Conservation (phyloP, 2,888 invertebrate genomes). For the Calliphora vomitoria region DNA sequence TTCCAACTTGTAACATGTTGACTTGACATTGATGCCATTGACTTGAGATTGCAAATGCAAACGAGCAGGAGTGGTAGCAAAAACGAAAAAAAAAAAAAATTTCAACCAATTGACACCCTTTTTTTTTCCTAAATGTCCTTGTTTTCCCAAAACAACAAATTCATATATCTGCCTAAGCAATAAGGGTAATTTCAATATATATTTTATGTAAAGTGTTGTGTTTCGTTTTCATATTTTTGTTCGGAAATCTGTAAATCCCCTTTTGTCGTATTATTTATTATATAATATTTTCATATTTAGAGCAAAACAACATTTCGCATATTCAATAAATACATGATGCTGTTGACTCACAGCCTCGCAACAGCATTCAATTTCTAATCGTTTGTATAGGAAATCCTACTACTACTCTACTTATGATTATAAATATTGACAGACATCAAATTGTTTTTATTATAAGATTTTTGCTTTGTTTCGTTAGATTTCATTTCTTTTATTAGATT, state of each 20-base stretch:
- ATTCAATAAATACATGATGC: slow-evolving; percentile 66
- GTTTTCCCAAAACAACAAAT: not conserved
- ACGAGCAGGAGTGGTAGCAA: slow-evolving; percentile 30
- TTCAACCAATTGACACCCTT: slow-evolving; percentile 76
- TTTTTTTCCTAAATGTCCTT: slow-evolving; percentile 42
- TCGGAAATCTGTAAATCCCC: slow-evolving; percentile 37
- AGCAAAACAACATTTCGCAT: slow-evolving; percentile 71
- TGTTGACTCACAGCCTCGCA: slow-evolving; percentile 45
- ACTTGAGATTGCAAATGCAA: slow-evolving; percentile 47
- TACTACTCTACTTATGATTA: slow-evolving; percentile 20
- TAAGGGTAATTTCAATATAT: slow-evolving; percentile 75
- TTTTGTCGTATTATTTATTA: slow-evolving; percentile 60
- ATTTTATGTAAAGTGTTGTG: slow-evolving; percentile 38
- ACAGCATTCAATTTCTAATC: slow-evolving; percentile 16
- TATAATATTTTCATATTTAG: slow-evolving; percentile 60
- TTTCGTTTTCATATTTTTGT: slow-evolving; percentile 6
- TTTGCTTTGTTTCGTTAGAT: not conserved
- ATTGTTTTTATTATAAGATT: slow-evolving; percentile 47
- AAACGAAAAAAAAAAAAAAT: slow-evolving; percentile 47
- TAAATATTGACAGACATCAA: slow-evolving; percentile 33
- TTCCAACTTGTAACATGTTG: slow-evolving; percentile 80
- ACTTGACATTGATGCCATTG: slow-evolving; percentile 79
- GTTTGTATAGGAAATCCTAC: not conserved
- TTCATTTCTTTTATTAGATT: slow-evolving; percentile 25
- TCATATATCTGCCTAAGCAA: slow-evolving; percentile 40